Evolutionary conservation across 1,140 invertebrate genomes (phyloP).

Genomic region (Pygmarrhopalites habei): DNA sequence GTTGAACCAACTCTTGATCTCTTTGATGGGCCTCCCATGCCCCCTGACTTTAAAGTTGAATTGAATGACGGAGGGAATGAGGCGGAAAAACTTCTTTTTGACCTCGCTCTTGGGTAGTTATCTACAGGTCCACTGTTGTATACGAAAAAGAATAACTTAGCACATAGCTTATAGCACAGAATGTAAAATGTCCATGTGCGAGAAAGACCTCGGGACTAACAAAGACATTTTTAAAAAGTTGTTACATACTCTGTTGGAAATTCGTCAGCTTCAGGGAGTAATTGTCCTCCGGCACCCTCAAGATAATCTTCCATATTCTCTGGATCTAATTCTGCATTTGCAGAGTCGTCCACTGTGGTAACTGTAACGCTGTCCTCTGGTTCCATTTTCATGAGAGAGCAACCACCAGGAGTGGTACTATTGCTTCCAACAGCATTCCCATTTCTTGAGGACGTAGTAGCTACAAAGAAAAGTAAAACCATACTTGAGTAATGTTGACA

Average conservation of each 20-base stretch:
- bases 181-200: not conserved
- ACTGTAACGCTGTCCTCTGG: constrained; percentile 29
- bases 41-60: not conserved
- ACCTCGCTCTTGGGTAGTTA: constrained; percentile 7
- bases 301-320: constrained; percentile 27
- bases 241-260: constrained; percentile 23
- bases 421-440: not conserved
- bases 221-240: too few species aligned
- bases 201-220: too few species aligned
- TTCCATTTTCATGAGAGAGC: constrained; percentile 31
- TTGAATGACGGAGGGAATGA: constrained; percentile 16
- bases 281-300: constrained; percentile 19
- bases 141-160: constrained; percentile 9
- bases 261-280: constrained; percentile 15
- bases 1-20: constrained; percentile 23
- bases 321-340: constrained; percentile 13
- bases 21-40: constrained; percentile 10
- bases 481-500: too few species aligned
- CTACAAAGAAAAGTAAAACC: too few species aligned
- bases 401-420: not conserved
- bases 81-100: constrained; percentile 21
- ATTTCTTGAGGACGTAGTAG: constrained; percentile 9
- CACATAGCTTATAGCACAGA: constrained; percentile 1
- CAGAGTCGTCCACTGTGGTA: constrained; percentile 23
- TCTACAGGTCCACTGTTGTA: constrained; percentile 12